Evolutionary conservation across 2,888 invertebrate genomes (phyloP), one percentile per base, ranked within the genome.

Genomic region (Meta bourneti): DNA sequence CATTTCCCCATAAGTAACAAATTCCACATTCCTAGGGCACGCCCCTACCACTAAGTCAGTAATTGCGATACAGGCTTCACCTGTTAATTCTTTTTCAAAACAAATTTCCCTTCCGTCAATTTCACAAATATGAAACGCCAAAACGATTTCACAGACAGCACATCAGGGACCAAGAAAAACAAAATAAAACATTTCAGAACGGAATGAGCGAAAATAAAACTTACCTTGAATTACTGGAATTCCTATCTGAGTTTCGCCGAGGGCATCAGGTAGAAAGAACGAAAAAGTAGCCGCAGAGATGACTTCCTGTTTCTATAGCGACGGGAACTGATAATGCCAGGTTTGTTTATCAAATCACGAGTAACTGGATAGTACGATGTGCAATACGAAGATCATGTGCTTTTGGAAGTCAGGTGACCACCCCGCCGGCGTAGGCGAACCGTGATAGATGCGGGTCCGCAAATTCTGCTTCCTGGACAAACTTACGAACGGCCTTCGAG

Each of bases 341-440:
- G 72, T 20, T n/a, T 72, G 72, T 72, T 72, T 72, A 72, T 72
- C 72, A 20, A 72, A 72, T 72, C 19, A 19, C 71, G 20, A 8
- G 71, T 71, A 20, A 8, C 20, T 19, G 72, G n/a, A 19, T 20
- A 19, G 20, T 6, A 72, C n/a, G 72, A 19, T 72, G 72, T 19
- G 19, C 20, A 20, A 19, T 72, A 9, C 20, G n/a, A 72, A 20
- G 9, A 72, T 72, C 72, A 72, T 72, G 72, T 72, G 72, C 20
- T 72, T 9, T 72, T 72, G 0, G 72, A 72, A 72, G 72, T 72
- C 72, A 72, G 72, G 72, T 72, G 72, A 72, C 72, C 72, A 20
- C 6, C 20, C 20, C 20, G 72, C 20, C n/a, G 72, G 19, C 72
- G 34, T 34, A 72, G 72, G 20, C n/a, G 9, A 19, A 19, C 34